phyloP scores from a whole-genome alignment of 2,113 vertebrate genomes.

The Odocoileus hemionus region DNA sequence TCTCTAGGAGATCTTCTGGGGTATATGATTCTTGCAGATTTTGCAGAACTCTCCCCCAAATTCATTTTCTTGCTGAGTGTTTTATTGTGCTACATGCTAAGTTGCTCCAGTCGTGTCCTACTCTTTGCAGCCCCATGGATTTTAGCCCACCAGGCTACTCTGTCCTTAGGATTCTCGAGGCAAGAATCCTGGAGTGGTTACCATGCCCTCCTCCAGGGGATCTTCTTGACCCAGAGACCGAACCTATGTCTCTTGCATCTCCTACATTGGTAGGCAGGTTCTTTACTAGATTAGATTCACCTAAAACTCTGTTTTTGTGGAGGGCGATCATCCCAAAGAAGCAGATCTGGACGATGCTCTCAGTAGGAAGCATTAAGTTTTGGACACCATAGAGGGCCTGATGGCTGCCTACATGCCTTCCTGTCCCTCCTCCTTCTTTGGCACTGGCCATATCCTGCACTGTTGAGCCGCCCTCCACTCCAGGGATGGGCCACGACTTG shows the following conservation, averaged over 20 bases:
- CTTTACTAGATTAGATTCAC: not conserved
- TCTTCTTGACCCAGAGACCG: not conserved
- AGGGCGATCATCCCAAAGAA: too few species aligned
- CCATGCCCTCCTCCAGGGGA: not conserved
- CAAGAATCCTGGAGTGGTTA: not conserved
- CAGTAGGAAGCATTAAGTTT: not conserved
- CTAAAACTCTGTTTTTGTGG: not conserved
- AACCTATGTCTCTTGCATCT: not conserved
- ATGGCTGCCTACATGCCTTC: not conserved
- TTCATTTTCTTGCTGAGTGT: not conserved
- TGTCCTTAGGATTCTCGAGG: not conserved
- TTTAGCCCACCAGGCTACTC: not conserved
- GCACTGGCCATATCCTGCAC: fast-evolving
- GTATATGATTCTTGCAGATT: fast-evolving
- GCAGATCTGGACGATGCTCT: not conserved
- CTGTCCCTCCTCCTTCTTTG: not conserved
- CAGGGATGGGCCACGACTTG: not conserved
- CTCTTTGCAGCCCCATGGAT: not conserved
- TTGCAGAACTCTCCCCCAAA: not conserved
- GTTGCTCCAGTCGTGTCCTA: not conserved
- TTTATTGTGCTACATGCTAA: not conserved
- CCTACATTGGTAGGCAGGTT: not conserved
- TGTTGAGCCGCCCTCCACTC: not conserved
- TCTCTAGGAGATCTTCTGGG: not conserved
- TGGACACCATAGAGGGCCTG: not conserved